Percentiles rank a stretch among this genome's conserved stretches.
Conservation (phyloP, 2,113 vertebrate genomes). For the Lepidiolamprologus cunningtoni region DNA sequence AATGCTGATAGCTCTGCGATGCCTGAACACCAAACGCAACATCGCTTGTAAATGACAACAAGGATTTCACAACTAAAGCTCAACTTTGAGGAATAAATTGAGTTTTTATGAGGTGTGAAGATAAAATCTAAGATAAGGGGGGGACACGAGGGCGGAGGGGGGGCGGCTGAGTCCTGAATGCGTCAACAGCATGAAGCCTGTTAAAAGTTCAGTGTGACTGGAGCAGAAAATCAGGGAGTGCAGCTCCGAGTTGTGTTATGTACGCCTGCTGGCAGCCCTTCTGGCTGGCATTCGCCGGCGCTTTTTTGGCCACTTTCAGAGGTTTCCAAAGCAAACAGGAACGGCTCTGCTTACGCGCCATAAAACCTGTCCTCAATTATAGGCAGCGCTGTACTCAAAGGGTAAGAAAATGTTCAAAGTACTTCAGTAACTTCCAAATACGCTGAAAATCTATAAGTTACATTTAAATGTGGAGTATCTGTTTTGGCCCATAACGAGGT, state of each 20-base stretch:
- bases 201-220: constrained; percentile 31
- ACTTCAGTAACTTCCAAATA: neutral
- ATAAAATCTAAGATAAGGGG: neutral
- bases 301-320: constrained; percentile 41
- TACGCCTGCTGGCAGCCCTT: constrained; percentile 38
- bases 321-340: constrained; percentile 56
- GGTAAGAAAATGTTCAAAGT: neutral
- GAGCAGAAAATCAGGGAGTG: constrained; percentile 13
- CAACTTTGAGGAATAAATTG: neutral
- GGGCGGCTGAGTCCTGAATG: neutral
- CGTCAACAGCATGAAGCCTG: neutral
- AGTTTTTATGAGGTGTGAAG: constrained; percentile 33
- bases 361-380: constrained; percentile 25
- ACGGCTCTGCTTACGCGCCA: constrained; percentile 6
- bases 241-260: constrained; percentile 10
- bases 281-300: neutral
- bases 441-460: neutral
- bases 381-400: neutral
- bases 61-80: neutral
- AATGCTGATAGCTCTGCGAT: neutral
- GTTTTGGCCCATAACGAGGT: neutral
- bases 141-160: neutral
- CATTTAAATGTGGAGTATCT: neutral
- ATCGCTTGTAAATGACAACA: neutral
- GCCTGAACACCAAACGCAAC: neutral